These are phyloP conservation scores for Callaeas wilsoni DNA, from an alignment of 2,113 vertebrate species.

Conservation along the genomic window DNA sequence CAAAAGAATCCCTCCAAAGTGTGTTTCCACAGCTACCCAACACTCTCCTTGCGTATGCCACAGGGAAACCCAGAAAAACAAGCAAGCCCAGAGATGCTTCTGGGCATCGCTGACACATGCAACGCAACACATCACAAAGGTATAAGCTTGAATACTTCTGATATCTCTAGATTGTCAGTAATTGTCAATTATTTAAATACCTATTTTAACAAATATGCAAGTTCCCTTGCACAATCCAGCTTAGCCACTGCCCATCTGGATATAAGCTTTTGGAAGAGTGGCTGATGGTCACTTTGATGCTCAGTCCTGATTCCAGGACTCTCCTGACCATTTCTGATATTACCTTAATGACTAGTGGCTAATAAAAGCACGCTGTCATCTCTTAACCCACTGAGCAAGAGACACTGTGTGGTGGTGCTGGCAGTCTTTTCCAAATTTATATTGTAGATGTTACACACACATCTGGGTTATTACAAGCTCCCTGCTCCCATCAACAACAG, in stretches of 20 bases:
- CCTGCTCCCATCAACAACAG: constrained; percentile 5
- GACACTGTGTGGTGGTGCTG: not conserved
- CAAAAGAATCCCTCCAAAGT: not conserved
- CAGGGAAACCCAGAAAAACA: not conserved
- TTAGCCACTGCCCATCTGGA: not conserved
- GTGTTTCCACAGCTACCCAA: not conserved
- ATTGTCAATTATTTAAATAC: not conserved
- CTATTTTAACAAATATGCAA: not conserved
- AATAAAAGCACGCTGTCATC: not conserved
- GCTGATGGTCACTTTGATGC: not conserved
- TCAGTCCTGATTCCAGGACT: not conserved
- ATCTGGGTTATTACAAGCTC: constrained; percentile 22
- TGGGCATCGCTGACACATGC: not conserved
- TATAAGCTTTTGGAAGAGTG: not conserved
- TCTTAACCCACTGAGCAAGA: not conserved
- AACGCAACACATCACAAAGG: not conserved
- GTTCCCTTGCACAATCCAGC: not conserved
- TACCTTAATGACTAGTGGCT: not conserved
- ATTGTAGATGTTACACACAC: not conserved
- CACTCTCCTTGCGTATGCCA: not conserved
- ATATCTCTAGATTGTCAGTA: not conserved
- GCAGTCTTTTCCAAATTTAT: constrained; percentile 25
- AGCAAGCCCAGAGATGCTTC: not conserved
- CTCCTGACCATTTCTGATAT: not conserved
- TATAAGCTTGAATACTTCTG: not conserved